Evolutionary conservation across 2,888 invertebrate species (phyloP).

Genomic region (Eucera pruinosa): DNA sequence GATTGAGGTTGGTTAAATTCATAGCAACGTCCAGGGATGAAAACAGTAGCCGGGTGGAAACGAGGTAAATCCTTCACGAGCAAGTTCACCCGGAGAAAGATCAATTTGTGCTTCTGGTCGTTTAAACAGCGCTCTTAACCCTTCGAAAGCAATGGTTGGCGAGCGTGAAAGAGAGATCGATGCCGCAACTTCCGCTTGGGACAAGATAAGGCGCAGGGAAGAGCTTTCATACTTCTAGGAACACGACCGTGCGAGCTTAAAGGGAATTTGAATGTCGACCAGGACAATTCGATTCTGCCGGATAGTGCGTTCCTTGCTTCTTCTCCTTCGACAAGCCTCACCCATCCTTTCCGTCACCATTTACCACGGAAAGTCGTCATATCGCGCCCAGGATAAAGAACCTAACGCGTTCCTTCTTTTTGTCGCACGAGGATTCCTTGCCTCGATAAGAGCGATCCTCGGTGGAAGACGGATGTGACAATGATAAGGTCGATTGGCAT

Average conservation of each 20-base stretch:
- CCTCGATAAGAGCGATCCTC: neutral
- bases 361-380: no score
- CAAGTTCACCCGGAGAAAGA: constrained; percentile 41
- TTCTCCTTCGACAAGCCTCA: constrained; percentile 28
- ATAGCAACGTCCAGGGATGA: neutral
- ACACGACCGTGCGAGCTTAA: constrained; percentile 46
- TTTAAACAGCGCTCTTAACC: constrained; percentile 40
- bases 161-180: constrained; percentile 50
- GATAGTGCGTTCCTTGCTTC: constrained; percentile 53
- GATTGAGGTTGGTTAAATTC: neutral
- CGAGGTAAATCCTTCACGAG: constrained; percentile 23
- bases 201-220: constrained; percentile 52
- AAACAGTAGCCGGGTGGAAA: constrained; percentile 20
- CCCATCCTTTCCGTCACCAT: neutral
- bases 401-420: constrained; percentile 6
- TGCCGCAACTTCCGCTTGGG: constrained; percentile 27
- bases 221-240: constrained; percentile 27
- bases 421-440: neutral
- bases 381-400: constrained; percentile 48
- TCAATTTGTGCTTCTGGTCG: constrained; percentile 58
- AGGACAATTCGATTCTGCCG: constrained; percentile 61
- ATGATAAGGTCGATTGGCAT: neutral
- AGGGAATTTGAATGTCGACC: constrained; percentile 69
- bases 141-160: constrained; percentile 52
- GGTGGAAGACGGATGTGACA: neutral